Conservation (phyloP, 2,797 vertebrate species). For the Sarcophilus harrisii region DNA sequence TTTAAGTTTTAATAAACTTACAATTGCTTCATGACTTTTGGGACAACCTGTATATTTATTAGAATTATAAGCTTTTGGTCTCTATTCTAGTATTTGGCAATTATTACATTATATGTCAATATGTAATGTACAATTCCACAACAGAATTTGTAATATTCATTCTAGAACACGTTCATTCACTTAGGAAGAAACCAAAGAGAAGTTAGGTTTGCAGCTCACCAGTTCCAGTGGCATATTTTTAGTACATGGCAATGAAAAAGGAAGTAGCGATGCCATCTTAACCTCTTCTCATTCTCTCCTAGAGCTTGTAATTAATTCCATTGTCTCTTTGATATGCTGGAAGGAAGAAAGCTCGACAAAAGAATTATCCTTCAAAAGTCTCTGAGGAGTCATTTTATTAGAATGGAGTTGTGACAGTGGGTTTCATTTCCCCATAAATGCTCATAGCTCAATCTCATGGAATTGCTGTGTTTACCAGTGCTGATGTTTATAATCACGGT, state of each 20-base stretch:
- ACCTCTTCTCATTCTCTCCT: slow-evolving; percentile 58
- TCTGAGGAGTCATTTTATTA: slow-evolving; percentile 67
- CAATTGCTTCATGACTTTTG: not conserved
- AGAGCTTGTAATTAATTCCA: slow-evolving; percentile 53
- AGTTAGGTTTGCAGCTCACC: not conserved
- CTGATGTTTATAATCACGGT: slow-evolving; percentile 57
- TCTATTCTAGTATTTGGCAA: slow-evolving; percentile 41
- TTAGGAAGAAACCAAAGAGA: slow-evolving; percentile 22
- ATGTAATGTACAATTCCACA: slow-evolving; percentile 21
- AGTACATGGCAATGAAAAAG: slow-evolving; percentile 51
- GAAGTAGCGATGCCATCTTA: slow-evolving; percentile 62
- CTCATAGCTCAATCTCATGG: slow-evolving; percentile 65
- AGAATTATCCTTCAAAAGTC: slow-evolving; percentile 40
- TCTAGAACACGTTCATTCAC: slow-evolving; percentile 28
- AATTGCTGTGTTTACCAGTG: slow-evolving; percentile 69
- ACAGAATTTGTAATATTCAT: slow-evolving; percentile 14
- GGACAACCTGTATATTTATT: not conserved
- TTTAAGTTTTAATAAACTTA: not conserved
- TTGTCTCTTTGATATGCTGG: slow-evolving; percentile 29
- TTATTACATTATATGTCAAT: slow-evolving; percentile 36
- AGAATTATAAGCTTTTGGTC: slow-evolving; percentile 17
- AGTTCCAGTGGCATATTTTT: slow-evolving; percentile 36
- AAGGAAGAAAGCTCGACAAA: slow-evolving; percentile 67
- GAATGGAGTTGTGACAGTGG: slow-evolving; percentile 43
- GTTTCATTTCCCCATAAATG: slow-evolving; percentile 70